Base-by-base conservation (phyloP, 2,888 invertebrate genomes). In the Limulus polyphemus region DNA sequence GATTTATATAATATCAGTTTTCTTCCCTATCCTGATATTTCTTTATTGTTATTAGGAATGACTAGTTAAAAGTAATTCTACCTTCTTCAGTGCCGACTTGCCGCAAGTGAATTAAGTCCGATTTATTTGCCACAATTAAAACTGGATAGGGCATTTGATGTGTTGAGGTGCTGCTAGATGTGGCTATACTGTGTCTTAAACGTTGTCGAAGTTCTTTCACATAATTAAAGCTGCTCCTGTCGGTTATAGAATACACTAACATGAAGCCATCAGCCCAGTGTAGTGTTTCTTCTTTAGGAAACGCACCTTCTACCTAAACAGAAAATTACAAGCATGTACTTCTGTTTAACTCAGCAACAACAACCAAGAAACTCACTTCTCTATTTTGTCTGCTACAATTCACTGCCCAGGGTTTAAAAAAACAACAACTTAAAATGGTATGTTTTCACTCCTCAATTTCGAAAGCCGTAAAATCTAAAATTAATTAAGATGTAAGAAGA, bases 181-280 rank as follows among this genome's bases (percentile, higher is more conserved):
- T 60, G n/a, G 46, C 50, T 52, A 17, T 52, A n/a, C 57, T 50
- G 3, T 55, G 56, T n/a, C n/a, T 16, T 54, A 81, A 72, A 54
- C 77, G 75, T 68, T 79, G 83, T 74, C 86, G 87, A 50, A 87
- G 84, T 60, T 84, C 81, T 60, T 87, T 83, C 61, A 90, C 84
- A 74, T 86, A 90, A 75, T 87, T 86, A 77, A 92, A 90, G 47
- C 90, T 90, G 67, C 82, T 81, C 57, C 89, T 80, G 76, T 93
- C 92, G 0, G 88, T 92, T 73, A 93, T 90, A 58, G 93, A 90
- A 77, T 92, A 94, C 47, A 93, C 88, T 55, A 93, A 79, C 60
- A 90, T 83, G 62, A 91, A 79, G 0, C 91, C 92, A 75, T 94
- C 93, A 0, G 91, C 92, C 92, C 92, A 93, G 73, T 87, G 85